Evolutionary conservation across 1,140 invertebrate genomes (phyloP), one percentile per base, ranked within the genome.

Genomic region (Copidosoma floridanum): DNA sequence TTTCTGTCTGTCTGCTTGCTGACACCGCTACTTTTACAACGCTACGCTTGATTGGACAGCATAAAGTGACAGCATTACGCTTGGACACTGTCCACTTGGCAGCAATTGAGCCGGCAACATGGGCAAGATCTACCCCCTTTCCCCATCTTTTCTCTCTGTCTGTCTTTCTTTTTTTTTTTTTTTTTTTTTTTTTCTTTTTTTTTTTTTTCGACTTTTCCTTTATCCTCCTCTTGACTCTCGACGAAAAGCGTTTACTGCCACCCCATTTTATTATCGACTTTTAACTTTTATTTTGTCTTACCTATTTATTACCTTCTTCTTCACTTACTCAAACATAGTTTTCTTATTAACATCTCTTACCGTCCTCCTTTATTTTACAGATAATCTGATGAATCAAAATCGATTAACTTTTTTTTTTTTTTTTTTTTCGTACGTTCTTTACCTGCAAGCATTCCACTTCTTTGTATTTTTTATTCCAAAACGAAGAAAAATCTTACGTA

Each of bases 11-110:
- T 69, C 67, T 54, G 37, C 54, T 62, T 52, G 70, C 68, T 71
- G 68, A 67, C 65, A 55, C 68, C 71, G 68, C 70, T 63, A 71
- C 67, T 71, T 71, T 62, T 64, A 67, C 68, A 53, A 65, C 57
- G 56, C 58, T 50, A 70, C 64, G 61, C 59, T 53, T 71, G 70
- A 72, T 72, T 72, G 70, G 71, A 66, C 61, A 58, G 64, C 51
- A 57, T 65, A 66, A 65, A 68, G 67, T 68, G 67, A 72, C 64
- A 66, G 65, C 48, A 65, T 62, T 63, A 69, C 63, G 63, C 57
- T 71, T 70, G 66, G 65, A 72, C 66, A 60, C 20, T 62, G 65
- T 67, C 68, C 67, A 67, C 65, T 67, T 64, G 69, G 68, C 65
- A 67, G 61, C 64, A 65, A 71, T 68, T 64, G 68, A 64, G 62